phyloP scores from a whole-genome alignment of 2,888 invertebrate species.

The Syritta pipiens region DNA sequence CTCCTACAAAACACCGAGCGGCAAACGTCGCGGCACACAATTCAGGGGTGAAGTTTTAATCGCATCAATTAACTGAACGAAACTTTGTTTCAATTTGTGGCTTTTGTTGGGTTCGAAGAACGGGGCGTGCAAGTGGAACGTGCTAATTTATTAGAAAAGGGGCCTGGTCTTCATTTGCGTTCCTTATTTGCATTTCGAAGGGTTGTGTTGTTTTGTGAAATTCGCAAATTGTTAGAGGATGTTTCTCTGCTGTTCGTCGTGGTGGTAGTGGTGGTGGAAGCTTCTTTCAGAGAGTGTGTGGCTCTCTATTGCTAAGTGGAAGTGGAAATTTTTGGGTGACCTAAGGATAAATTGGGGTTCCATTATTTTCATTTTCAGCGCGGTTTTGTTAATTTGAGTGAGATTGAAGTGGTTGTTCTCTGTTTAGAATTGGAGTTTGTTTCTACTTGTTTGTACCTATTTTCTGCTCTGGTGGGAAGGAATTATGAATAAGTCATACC shows the following conservation, averaged over 20 bases:
- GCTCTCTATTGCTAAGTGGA: too few relatives aligned
- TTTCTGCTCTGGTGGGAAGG: too few relatives aligned
- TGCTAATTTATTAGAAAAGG: slow-evolving; percentile 29
- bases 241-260: not conserved
- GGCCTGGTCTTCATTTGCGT: not conserved
- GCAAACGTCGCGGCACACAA: not conserved
- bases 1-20: too few relatives aligned
- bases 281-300: not conserved
- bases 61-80: slow-evolving; percentile 61
- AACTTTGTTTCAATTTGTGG: slow-evolving; percentile 66
- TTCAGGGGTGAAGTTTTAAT: slow-evolving; percentile 41
- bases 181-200: slow-evolving; percentile 17
- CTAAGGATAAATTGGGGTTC: not conserved
- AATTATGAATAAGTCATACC: too few relatives aligned
- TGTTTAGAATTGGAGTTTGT: too few relatives aligned
- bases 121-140: slow-evolving; percentile 7
- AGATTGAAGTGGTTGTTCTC: not conserved
- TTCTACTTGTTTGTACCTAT: too few relatives aligned
- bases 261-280: not conserved
- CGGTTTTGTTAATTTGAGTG: not conserved
- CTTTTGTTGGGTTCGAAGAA: slow-evolving; percentile 32
- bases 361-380: slow-evolving; percentile 3
- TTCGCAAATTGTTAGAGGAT: slow-evolving; percentile 18
- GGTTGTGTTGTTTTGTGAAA: not conserved
- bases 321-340: not conserved